A percentile compares a stretch with the other conserved stretches of the same genome.
These are phyloP conservation scores for Yponomeuta cagnagella DNA, from an alignment of 2,888 invertebrate genomes.

Conservation along the genomic window DNA sequence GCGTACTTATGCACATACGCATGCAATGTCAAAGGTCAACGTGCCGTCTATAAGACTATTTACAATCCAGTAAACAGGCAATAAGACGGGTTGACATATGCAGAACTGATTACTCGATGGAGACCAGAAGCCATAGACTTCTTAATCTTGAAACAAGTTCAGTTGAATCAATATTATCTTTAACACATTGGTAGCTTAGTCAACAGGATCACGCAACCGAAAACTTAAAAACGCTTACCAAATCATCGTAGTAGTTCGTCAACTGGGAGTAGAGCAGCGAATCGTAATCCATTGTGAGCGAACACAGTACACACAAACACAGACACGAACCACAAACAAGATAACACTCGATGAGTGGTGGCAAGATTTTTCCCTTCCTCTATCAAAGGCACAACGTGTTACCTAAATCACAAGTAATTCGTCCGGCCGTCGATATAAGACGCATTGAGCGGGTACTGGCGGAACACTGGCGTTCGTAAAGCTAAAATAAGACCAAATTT, in stretches of 20 bases:
- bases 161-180: no score
- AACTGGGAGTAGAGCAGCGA: constrained; percentile 79
- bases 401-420: constrained; percentile 26
- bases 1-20: no score
- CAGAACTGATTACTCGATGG: no score
- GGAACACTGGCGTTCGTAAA: constrained; percentile 72
- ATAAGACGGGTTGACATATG: no score
- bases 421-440: constrained; percentile 64
- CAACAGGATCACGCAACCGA: no score
- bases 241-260: constrained; percentile 77
- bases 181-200: no score
- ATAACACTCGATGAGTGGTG: background rate
- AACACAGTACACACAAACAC: constrained; percentile 25
- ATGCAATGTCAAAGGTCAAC: no score
- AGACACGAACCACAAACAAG: constrained; percentile 18
- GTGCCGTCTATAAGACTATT: no score
- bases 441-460: constrained; percentile 66
- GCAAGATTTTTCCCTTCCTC: background rate
- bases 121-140: no score
- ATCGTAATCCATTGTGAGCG: constrained; percentile 77
- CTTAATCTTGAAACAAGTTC: no score
- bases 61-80: no score
- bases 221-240: constrained; percentile 52
- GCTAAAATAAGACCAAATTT: constrained; percentile 77
- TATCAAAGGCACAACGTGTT: background rate